Base-by-base conservation (phyloP, 92 coral and sea anemone species). In the Parazoanthus atlanticus region DNA sequence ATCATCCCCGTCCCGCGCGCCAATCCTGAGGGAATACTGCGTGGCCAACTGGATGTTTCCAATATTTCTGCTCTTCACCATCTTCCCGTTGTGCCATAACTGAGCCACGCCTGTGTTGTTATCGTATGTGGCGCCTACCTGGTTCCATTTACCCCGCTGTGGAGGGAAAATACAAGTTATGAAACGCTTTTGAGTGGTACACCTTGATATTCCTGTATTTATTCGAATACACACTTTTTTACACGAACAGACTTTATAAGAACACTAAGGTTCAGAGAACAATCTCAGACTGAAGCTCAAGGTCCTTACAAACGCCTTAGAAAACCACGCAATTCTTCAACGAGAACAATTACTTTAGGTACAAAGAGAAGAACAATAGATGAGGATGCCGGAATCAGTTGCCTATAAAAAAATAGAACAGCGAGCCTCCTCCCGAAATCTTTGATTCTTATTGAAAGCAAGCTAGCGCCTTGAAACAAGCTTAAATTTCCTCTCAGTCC, bases 51-150 rank as follows among this genome's bases (percentile, higher is more conserved):
- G 86, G 49, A 97, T 94, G 84, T 93, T 96, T 32, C 99, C 99
- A 38, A 97, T 93, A 70, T 97, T 97, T 19, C 99, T 92, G 41
- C 99, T 97, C 94, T 97, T 94, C 36, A 97, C 99, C 99, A 97
- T 97, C 81, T 97, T 97, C 13, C 99, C 99, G 80, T 97, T 96
- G 78, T 97, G 99, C 99, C 99, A 97, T 54, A 97, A 91, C 82
- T 92, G 96, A 8, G 98, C 99, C 38, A 97, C 99, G 43, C 99
- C 99, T 0, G 99, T 97, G 66, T 92, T 87, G 95, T 97, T 94
- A 85, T 97, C 99, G 87, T 97, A 97, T 17, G 99, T 95, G 6
- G 99, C 99, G 46, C 99, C 99, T 1, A 97, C 99, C 66, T 95
- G 97, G 87, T 97, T 97, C 99, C 99, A 97, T 74, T 94, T 96